These are phyloP conservation scores for Rhodeus uyekii DNA, from an alignment of 2,797 vertebrate genomes.

Conservation along the genomic window DNA sequence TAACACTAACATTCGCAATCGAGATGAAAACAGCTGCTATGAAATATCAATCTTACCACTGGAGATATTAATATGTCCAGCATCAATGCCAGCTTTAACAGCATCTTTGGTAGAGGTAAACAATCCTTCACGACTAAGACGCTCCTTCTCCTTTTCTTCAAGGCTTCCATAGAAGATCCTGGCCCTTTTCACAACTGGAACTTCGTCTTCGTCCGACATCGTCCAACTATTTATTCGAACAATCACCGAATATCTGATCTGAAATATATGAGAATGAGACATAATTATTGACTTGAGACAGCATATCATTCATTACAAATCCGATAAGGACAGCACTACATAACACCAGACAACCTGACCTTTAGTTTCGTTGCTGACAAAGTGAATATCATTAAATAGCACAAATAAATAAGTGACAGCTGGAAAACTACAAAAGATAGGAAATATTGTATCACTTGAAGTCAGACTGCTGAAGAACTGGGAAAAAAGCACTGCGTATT, in stretches of 20 bases:
- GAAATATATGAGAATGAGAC: background rate
- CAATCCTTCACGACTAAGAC: constrained; percentile 82
- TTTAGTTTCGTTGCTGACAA: background rate
- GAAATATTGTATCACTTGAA: background rate
- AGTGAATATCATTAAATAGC: background rate
- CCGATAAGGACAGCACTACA: background rate
- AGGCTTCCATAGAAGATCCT: constrained; percentile 94
- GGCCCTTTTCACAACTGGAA: constrained; percentile 77
- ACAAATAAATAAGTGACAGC: background rate
- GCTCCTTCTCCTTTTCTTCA: constrained; percentile 92
- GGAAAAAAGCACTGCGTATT: too few species aligned
- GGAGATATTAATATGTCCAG: constrained; percentile 95
- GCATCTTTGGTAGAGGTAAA: constrained; percentile 74
- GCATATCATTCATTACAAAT: background rate
- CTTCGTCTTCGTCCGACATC: constrained; percentile 83
- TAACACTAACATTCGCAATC: background rate
- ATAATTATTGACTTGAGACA: background rate
- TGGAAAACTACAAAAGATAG: background rate
- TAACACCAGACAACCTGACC: background rate
- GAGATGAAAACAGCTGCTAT: background rate
- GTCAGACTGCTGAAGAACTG: background rate
- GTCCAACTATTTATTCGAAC: background rate
- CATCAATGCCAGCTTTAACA: constrained; percentile 87
- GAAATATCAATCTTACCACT: constrained; percentile 76
- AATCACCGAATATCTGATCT: background rate